A percentile compares a stretch with the other conserved stretches of the same genome.
Conservation (phyloP, 1,140 invertebrate genomes). For the Aporrectodea caliginosa region DNA sequence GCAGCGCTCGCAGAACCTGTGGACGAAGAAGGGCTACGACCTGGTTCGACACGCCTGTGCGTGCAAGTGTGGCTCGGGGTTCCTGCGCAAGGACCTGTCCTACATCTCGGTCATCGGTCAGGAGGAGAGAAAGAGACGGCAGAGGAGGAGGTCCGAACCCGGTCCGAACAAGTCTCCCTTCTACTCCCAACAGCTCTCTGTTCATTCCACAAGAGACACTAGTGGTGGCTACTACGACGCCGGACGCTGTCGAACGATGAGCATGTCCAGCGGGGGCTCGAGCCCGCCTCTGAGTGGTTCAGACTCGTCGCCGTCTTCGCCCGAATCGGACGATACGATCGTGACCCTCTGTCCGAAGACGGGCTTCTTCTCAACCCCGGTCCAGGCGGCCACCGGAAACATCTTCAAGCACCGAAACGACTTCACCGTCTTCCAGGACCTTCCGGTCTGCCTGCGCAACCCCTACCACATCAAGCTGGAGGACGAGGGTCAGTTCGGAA, state of each 20-base stretch:
- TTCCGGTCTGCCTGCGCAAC: conserved; percentile 92
- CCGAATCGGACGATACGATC: conserved; percentile 30
- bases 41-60: conserved; percentile 80
- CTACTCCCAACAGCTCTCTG: not conserved
- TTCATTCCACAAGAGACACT: not conserved
- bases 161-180: conserved; percentile 38
- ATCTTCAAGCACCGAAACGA: conserved; percentile 71
- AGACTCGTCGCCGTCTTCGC: conserved; percentile 33
- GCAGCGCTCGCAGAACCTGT: conserved; percentile 87
- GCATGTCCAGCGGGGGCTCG: conserved; percentile 45
- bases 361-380: conserved; percentile 72
- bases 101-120: conserved; percentile 68
- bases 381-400: conserved; percentile 36
- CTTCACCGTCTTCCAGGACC: conserved; percentile 88
- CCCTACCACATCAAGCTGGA: conserved; percentile 75
- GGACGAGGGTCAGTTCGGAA: conserved; percentile 93
- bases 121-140: conserved; percentile 30
- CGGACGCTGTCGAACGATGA: conserved; percentile 37
- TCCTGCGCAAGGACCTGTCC: conserved; percentile 88
- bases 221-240: not conserved
- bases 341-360: conserved; percentile 66
- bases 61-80: conserved; percentile 75
- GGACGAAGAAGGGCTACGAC: conserved; percentile 96
- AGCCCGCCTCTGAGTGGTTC: conserved; percentile 35
- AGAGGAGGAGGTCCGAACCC: conserved; percentile 56